A percentile compares a stretch with the other conserved stretches of the same genome.
Evolutionary conservation across 1,140 invertebrate genomes (phyloP).

Genomic region (Drosophila orosa): DNA sequence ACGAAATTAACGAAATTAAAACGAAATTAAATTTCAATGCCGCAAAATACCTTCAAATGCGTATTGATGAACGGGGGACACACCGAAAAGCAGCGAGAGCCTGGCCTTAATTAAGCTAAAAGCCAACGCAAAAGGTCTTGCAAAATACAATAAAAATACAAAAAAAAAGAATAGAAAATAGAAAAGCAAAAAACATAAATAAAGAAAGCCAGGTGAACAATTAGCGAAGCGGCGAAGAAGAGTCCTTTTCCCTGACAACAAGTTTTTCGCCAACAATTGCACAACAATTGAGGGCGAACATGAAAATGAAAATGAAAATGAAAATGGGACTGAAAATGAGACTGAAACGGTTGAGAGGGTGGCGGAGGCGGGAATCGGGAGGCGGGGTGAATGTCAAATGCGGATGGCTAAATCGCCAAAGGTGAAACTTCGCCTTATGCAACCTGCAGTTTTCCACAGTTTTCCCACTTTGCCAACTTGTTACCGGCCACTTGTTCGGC

Average conservation of each 20-base stretch:
- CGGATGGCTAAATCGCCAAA: conserved; percentile 17
- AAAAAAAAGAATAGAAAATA: neutral
- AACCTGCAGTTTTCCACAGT: conserved; percentile 36
- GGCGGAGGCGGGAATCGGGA: neutral
- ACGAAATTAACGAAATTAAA: conserved; percentile 48
- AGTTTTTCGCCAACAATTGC: conserved; percentile 37
- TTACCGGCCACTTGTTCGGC: conserved; percentile 40
- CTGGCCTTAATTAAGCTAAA: conserved; percentile 67
- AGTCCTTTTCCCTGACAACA: conserved; percentile 18
- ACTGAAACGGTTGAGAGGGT: neutral
- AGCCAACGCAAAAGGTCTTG: conserved; percentile 35
- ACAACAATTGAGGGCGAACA: conserved; percentile 28
- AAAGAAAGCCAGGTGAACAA: conserved; percentile 19
- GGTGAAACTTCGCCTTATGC: conserved; percentile 43
- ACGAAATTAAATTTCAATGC: conserved; percentile 42
- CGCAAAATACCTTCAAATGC: conserved; percentile 17
- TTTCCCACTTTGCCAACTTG: conserved; percentile 25
- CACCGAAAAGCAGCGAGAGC: conserved; percentile 4
- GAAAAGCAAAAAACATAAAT: neutral
- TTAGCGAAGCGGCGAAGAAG: conserved; percentile 26
- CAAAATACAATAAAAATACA: neutral
- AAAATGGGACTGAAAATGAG: neutral
- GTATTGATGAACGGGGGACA: conserved; percentile 21
- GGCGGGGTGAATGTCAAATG: conserved; percentile 1
- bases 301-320: conserved; percentile 26